Percentiles rank a stretch among this genome's conserved stretches.
Evolutionary conservation across 2,888 invertebrate species (phyloP).

Genomic region (Tenthredo amoena): DNA sequence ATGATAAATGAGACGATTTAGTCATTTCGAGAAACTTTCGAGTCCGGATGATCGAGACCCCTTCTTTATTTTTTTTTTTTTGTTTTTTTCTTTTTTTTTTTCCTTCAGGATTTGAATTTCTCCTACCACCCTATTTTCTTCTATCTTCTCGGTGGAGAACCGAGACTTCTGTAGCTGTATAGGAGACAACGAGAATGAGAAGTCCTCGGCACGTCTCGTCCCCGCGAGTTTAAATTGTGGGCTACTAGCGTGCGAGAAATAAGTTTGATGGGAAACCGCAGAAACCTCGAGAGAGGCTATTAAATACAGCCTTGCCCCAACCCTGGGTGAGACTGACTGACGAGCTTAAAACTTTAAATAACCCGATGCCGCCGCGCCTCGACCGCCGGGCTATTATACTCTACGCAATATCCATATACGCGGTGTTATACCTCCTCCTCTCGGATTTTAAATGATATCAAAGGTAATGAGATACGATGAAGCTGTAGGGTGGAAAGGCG

Average conservation of each 20-base stretch:
- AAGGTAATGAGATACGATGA: not conserved
- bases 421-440: not conserved
- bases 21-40: too few relatives aligned
- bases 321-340: conserved; percentile 20
- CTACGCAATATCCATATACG: not conserved
- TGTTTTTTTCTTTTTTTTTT: too few relatives aligned
- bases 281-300: conserved; percentile 56
- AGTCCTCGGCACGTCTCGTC: not conserved
- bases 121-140: too few relatives aligned
- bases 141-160: too few relatives aligned
- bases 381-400: not conserved
- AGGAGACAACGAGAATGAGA: not conserved
- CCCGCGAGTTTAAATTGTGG: not conserved
- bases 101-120: too few relatives aligned
- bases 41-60: too few relatives aligned
- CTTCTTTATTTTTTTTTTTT: too few relatives aligned
- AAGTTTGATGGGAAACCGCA: conserved; percentile 72
- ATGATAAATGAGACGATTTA: not conserved
- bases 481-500: not conserved
- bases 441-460: not conserved
- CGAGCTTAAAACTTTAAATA: conserved; percentile 65
- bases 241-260: conserved; percentile 8
- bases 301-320: conserved; percentile 39
- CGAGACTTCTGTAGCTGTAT: too few relatives aligned
- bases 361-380: conserved; percentile 67